Base-by-base conservation (phyloP, 2,797 vertebrate genomes). In the Petrocephalus sullivani region DNA sequence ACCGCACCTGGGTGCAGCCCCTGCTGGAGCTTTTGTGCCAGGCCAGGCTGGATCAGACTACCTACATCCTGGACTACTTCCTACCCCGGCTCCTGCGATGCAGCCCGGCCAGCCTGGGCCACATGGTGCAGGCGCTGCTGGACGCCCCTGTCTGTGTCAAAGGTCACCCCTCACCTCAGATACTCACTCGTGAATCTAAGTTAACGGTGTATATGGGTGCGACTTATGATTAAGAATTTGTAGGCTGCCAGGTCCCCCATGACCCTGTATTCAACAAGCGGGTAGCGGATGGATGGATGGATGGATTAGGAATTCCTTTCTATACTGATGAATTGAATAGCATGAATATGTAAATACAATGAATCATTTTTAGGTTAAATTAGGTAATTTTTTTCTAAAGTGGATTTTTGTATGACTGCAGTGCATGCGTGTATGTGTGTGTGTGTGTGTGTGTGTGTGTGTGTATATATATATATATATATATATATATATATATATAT, bases 11-110 rank as follows among this genome's bases (percentile, higher is more conserved):
- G 98, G 96, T 99, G 53, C 95, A 94, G 86, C 98, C 98, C 54
- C 95, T 99, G 53, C 95, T 99, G 0, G 90, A 93, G 85, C 94
- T 97, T 88, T 92, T 99, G n/a, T 99, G 98, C 91, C 94, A 95
- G 49, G 97, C 96, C 85, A 94, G 92, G 78, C 92, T 96, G 89
- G 96, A 97, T 90, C 98, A 98, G 91, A 98, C 96, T 85, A 97
- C 96, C 0, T 98, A 98, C 0, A 96, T 99, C 90, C 96, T 97
- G 90, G 98, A 99, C 94, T 98, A 98, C 89, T 98, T 97, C 91
- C 95, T 99, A 89, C 97, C 98, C 71, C 98, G 97, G 89, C 92
- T 99, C 89, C 93, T 99, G 7, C 97, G 95, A 89, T 98, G 97
- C 91, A 98, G 93, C 92, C 97, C 97, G 3, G 95, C 95, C 89